phyloP scores from a whole-genome alignment of 2,797 vertebrate genomes.

The Hydrolagus colliei region DNA sequence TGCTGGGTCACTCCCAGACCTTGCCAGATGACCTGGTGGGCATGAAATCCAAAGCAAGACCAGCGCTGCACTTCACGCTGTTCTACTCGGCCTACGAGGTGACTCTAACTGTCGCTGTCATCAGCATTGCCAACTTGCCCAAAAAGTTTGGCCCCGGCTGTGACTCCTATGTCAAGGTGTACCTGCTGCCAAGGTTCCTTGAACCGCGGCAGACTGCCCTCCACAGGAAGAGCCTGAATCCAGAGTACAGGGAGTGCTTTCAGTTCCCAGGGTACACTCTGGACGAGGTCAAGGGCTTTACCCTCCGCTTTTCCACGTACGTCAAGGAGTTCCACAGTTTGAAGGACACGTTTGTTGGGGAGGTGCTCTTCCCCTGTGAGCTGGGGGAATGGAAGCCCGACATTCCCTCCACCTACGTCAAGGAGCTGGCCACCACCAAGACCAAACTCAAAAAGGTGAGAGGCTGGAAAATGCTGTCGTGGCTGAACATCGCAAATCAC shows the following conservation, averaged over 20 bases:
- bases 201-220: constrained; percentile 47
- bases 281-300: constrained; percentile 54
- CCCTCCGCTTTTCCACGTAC: constrained; percentile 56
- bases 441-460: constrained; percentile 65
- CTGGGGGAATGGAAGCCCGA: constrained; percentile 56
- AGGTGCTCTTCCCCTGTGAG: constrained; percentile 58
- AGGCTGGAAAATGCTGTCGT: not conserved
- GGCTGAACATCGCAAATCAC: not conserved
- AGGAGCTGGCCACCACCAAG: constrained; percentile 53
- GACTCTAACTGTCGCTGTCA: constrained; percentile 54
- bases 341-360: constrained; percentile 56
- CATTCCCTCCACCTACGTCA: constrained; percentile 46
- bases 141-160: constrained; percentile 45
- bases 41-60: constrained; percentile 44
- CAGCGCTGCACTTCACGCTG: constrained; percentile 59
- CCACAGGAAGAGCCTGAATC: constrained; percentile 54
- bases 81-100: constrained; percentile 52
- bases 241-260: constrained; percentile 55
- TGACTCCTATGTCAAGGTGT: constrained; percentile 54
- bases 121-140: constrained; percentile 53
- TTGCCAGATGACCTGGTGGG: constrained; percentile 43
- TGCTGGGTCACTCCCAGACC: constrained; percentile 32
- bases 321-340: constrained; percentile 63
- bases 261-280: constrained; percentile 52
- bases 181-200: constrained; percentile 58